These are phyloP conservation scores for Netelia inedita DNA, from an alignment of 2,888 invertebrate species.

Conservation along the genomic window DNA sequence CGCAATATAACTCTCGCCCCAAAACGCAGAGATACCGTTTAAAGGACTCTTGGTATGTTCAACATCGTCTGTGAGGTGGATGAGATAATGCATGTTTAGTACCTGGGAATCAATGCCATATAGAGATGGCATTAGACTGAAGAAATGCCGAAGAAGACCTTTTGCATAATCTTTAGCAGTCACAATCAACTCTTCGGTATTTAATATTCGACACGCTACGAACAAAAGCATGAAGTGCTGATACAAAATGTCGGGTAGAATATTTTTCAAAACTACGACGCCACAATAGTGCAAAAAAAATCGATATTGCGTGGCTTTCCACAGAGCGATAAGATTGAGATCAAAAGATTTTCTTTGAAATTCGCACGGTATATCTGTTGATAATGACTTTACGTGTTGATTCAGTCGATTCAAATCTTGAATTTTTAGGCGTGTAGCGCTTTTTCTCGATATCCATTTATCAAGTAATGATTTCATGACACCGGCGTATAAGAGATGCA, in stretches of 20 bases:
- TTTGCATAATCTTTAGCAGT: conserved; percentile 8
- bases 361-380: conserved; percentile 58
- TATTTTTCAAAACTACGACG: too few species aligned
- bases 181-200: not conserved
- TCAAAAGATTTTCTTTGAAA: conserved; percentile 71
- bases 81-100: conserved; percentile 20
- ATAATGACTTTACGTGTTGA: not conserved
- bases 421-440: not conserved
- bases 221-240: too few species aligned
- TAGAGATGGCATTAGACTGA: conserved; percentile 8
- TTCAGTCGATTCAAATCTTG: not conserved
- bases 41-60: conserved; percentile 1
- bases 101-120: conserved; percentile 28
- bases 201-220: conserved; percentile 6
- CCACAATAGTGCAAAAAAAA: too few species aligned
- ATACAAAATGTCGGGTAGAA: too few species aligned
- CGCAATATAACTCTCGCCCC: conserved; percentile 23
- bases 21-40: conserved; percentile 16
- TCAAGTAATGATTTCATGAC: conserved; percentile 59
- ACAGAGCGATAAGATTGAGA: conserved; percentile 60
- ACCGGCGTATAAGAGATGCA: conserved; percentile 60
- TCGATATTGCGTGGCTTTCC: conserved; percentile 74
- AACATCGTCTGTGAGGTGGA: conserved; percentile 14
- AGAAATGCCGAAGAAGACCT: conserved; percentile 8
- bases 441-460: conserved; percentile 44